phyloP scores from a whole-genome alignment of 2,797 vertebrate species.

The Hapalemur alaotrensis region DNA sequence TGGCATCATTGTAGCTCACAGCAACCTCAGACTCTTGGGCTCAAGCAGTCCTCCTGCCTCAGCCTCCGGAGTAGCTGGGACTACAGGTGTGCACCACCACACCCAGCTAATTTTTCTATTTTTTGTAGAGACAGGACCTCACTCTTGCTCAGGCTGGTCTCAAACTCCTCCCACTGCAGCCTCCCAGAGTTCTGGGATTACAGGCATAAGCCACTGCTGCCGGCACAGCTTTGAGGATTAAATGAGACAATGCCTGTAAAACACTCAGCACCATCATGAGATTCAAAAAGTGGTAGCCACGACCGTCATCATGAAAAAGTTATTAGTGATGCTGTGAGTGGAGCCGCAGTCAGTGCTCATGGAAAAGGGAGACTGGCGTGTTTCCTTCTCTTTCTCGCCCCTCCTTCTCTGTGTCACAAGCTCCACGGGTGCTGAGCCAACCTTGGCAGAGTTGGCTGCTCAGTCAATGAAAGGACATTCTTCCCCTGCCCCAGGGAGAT shows the following conservation, averaged over 20 bases:
- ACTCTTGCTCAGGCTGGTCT: no score
- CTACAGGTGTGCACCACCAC: no score
- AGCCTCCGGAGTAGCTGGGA: no score
- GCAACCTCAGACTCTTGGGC: no score
- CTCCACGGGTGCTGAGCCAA: neutral
- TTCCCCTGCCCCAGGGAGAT: neutral
- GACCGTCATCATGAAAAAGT: neutral
- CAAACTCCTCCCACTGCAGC: no score
- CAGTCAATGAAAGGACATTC: neutral
- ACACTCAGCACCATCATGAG: neutral
- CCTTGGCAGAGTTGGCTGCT: neutral
- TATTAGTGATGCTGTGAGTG: fast-evolving
- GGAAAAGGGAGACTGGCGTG: fast-evolving
- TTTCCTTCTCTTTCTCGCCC: neutral
- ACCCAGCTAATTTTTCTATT: no score
- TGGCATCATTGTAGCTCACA: neutral
- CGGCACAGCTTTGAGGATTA: neutral
- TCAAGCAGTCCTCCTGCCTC: no score
- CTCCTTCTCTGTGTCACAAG: neutral
- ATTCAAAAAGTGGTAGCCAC: neutral
- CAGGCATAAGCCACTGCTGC: no score
- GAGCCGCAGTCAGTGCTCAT: fast-evolving
- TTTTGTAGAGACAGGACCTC: no score
- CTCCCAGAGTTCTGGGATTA: no score
- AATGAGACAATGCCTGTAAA: fast-evolving